Evolutionary conservation across 2,113 vertebrate genomes (phyloP).

Genomic region (Sitta europaea): DNA sequence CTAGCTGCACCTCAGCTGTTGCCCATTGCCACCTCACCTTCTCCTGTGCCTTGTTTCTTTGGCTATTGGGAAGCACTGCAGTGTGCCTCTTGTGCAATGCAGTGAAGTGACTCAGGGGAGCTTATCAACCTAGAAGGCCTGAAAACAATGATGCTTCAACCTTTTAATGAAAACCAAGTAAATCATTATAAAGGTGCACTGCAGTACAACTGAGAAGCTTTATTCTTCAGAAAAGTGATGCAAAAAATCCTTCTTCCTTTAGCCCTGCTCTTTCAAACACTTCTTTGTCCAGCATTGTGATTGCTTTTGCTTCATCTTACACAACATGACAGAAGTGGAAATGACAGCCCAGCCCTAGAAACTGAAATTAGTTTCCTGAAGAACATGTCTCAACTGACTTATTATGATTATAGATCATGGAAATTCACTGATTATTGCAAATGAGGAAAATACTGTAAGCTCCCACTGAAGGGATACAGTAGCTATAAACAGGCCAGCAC

Average conservation of each 20-base stretch:
- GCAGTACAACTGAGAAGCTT: neutral
- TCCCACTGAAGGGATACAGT: conserved; percentile 17
- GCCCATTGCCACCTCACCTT: neutral
- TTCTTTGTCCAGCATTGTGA: neutral
- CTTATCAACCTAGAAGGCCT: neutral
- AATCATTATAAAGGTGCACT: neutral
- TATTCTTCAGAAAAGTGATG: neutral
- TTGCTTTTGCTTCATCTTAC: neutral
- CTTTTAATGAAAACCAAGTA: neutral
- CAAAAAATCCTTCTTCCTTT: neutral
- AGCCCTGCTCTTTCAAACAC: neutral
- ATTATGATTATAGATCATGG: conserved; percentile 16
- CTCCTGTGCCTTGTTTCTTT: neutral
- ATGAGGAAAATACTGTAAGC: conserved; percentile 33
- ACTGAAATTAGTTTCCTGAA: conserved; percentile 14
- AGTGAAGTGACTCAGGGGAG: neutral
- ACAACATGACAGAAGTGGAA: neutral
- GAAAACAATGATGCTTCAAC: fast-evolving
- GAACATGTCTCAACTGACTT: neutral
- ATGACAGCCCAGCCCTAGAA: neutral
- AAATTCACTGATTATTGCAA: conserved; percentile 57
- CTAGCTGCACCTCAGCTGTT: neutral
- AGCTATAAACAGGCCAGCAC: conserved; percentile 28
- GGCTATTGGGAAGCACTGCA: neutral
- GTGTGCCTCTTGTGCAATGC: neutral